phyloP scores from a whole-genome alignment of 2,797 vertebrate genomes.

The Diplodus puntazzo region DNA sequence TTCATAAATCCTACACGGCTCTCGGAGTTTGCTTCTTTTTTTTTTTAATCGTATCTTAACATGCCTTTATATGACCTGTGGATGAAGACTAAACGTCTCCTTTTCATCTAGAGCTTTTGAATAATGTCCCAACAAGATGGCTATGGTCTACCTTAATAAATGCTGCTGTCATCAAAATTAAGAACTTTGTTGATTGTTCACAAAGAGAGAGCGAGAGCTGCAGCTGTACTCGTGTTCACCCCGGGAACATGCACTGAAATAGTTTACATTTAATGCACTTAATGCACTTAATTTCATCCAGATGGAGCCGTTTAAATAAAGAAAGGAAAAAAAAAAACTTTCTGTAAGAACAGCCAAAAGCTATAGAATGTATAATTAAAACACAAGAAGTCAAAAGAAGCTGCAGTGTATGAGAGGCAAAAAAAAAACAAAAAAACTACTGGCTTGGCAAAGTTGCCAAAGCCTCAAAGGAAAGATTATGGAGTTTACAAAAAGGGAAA shows the following conservation, averaged over 20 bases:
- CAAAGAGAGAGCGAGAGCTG: neutral
- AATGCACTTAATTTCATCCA: conserved; percentile 55
- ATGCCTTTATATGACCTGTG: neutral
- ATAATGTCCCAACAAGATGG: neutral
- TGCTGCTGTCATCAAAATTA: neutral
- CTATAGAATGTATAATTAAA: conserved; percentile 68
- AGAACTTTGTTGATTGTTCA: neutral
- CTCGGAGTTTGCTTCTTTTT: neutral
- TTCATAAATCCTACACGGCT: neutral
- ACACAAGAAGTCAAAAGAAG: conserved; percentile 60
- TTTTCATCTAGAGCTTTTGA: neutral
- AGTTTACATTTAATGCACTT: conserved; percentile 12
- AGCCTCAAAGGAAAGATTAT: conserved; percentile 75
- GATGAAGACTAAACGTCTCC: neutral
- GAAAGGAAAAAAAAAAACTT: conserved; percentile 1
- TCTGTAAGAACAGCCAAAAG: conserved; percentile 47
- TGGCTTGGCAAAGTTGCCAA: conserved; percentile 56
- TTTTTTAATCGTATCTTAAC: neutral
- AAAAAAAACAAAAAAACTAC: conserved; percentile 16
- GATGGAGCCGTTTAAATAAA: conserved; percentile 19
- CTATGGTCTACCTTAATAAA: neutral
- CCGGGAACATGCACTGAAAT: conserved; percentile 3
- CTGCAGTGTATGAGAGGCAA: conserved; percentile 55
- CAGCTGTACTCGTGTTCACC: neutral
- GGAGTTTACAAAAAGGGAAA: conserved; percentile 77